phyloP scores from a whole-genome alignment of 2,888 invertebrate genomes.

The Hartigia nigra region DNA sequence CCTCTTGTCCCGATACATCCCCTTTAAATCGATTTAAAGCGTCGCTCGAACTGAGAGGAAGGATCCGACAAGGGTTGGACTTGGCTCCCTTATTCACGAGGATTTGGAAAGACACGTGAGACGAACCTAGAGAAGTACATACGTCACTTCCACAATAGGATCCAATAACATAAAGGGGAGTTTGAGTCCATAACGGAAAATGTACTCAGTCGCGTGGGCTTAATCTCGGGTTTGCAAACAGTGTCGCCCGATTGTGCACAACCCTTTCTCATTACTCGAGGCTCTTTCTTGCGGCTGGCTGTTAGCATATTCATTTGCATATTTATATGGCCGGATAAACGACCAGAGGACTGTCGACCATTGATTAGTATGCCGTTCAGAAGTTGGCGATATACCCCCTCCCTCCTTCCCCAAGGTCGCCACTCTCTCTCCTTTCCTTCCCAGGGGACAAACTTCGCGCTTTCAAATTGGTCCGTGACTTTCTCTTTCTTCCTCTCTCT shows the following conservation, averaged over 20 bases:
- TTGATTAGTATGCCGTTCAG: slow-evolving; percentile 3
- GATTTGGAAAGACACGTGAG: too few species aligned
- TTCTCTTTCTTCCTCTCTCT: too few species aligned
- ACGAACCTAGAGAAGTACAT: too few species aligned
- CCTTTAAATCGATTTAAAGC: neutral
- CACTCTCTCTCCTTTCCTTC: neutral
- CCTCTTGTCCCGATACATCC: too few species aligned
- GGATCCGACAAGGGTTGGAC: neutral
- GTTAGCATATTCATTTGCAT: slow-evolving; percentile 15
- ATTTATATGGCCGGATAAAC: slow-evolving; percentile 10
- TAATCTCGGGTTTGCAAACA: slow-evolving; percentile 24
- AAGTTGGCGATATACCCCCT: neutral
- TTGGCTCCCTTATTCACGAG: neutral
- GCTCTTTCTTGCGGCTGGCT: slow-evolving; percentile 22
- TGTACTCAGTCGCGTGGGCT: slow-evolving; percentile 14
- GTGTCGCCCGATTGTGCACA: slow-evolving; percentile 26
- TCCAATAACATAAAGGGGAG: neutral
- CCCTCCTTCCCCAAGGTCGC: too few species aligned
- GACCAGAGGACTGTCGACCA: neutral
- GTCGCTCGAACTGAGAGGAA: neutral
- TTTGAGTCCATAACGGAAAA: neutral
- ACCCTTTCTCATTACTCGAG: slow-evolving; percentile 2
- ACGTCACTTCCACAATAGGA: neutral
- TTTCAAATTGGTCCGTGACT: neutral
- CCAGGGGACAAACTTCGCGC: neutral